Conservation (phyloP, 2,797 vertebrate genomes). For the Melanogrammus aeglefinus region DNA sequence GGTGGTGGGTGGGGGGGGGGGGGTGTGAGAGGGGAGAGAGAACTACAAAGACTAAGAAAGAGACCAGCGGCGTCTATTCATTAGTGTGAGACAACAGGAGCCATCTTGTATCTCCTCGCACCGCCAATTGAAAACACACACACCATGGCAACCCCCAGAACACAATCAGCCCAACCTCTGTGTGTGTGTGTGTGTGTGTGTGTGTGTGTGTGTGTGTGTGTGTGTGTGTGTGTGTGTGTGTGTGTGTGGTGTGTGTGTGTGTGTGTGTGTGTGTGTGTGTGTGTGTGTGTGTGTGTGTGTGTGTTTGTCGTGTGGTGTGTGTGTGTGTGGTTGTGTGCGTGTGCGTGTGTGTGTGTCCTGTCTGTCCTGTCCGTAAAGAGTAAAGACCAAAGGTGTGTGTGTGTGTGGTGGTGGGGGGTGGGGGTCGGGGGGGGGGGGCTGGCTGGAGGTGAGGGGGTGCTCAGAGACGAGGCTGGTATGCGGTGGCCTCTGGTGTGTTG, state of each 20-base stretch:
- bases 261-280: slow-evolving; percentile 37
- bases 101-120: not conserved
- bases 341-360: slow-evolving; percentile 57
- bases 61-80: not conserved
- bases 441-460: slow-evolving; percentile 28
- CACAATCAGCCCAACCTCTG: not conserved
- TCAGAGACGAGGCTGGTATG: slow-evolving; percentile 53
- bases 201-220: slow-evolving; percentile 46
- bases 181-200: slow-evolving; percentile 2
- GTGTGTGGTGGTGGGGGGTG: too few species aligned
- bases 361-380: slow-evolving; percentile 51
- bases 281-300: slow-evolving; percentile 29
- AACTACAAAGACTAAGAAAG: not conserved
- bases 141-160: slow-evolving; percentile 61
- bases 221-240: slow-evolving; percentile 49
- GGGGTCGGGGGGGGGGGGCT: slow-evolving; percentile 11
- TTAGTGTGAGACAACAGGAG: not conserved
- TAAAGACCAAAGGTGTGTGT: slow-evolving; percentile 44
- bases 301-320: too few species aligned
- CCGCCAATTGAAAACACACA: slow-evolving; percentile 20
- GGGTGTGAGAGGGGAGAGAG: too few species aligned
- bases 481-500: slow-evolving; percentile 25
- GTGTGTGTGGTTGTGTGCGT: too few species aligned
- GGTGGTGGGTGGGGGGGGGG: too few species aligned
- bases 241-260: slow-evolving; percentile 54